Conservation (phyloP, 2,888 invertebrate genomes). For the Temnothorax rugatulus region DNA sequence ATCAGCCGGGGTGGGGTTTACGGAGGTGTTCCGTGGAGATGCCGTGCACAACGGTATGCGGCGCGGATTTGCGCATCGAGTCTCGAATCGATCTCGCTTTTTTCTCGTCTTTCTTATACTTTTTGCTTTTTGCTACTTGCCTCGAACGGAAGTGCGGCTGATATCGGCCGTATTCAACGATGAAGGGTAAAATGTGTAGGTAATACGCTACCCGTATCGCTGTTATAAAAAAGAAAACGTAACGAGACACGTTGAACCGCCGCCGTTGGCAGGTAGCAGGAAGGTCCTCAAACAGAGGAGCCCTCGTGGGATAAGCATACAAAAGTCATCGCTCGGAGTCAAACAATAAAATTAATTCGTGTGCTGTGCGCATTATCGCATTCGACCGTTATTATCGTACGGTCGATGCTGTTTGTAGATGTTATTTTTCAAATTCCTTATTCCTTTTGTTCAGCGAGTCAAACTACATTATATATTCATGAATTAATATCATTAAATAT, state of each 20-base stretch:
- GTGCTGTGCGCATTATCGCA: slow-evolving; percentile 65
- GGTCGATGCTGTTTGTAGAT: slow-evolving; percentile 19
- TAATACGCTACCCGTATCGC: slow-evolving; percentile 69
- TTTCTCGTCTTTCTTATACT: slow-evolving; percentile 22
- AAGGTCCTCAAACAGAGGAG: slow-evolving; percentile 69
- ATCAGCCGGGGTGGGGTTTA: slow-evolving; percentile 47
- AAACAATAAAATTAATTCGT: slow-evolving; percentile 79
- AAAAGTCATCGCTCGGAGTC: slow-evolving; percentile 73
- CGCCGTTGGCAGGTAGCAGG: slow-evolving; percentile 64
- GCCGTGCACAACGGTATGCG: slow-evolving; percentile 30
- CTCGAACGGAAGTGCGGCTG: slow-evolving; percentile 60
- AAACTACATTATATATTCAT: slow-evolving; percentile 35
- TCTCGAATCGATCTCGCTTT: not conserved
- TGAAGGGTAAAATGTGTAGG: slow-evolving; percentile 58
- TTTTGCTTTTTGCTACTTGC: not conserved
- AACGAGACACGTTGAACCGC: slow-evolving; percentile 62
- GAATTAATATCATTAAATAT: slow-evolving; percentile 7
- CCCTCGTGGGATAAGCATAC: slow-evolving; percentile 81
- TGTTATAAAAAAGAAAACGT: slow-evolving; percentile 57
- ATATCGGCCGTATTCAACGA: slow-evolving; percentile 69
- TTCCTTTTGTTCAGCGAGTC: not conserved
- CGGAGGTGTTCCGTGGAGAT: slow-evolving; percentile 40
- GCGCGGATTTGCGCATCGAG: slow-evolving; percentile 14
- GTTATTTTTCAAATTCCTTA: not conserved
- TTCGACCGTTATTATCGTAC: slow-evolving; percentile 61